Conservation (phyloP, 1,140 invertebrate species). For the Wiebesia pumilae region DNA sequence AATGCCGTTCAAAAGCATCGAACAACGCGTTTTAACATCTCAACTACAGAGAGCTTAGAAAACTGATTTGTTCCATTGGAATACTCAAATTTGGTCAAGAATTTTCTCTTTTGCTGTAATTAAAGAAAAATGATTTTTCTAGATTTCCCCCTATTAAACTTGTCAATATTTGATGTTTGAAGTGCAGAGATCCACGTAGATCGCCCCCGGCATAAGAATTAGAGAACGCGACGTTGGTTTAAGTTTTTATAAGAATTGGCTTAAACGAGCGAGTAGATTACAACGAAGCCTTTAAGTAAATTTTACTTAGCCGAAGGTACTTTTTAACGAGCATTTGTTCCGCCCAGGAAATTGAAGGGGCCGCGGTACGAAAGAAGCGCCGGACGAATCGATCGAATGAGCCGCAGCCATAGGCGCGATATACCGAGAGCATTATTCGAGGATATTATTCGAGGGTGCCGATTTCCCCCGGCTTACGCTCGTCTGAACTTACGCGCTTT, state of each 20-base stretch:
- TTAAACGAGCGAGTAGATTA: neutral
- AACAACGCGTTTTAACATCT: neutral
- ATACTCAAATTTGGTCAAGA: neutral
- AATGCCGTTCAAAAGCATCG: neutral
- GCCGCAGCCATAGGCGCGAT: neutral
- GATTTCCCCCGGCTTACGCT: neutral
- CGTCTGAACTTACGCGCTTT: conserved; percentile 6
- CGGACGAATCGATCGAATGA: neutral
- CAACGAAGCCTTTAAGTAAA: neutral
- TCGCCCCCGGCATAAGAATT: no score
- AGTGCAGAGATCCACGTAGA: neutral
- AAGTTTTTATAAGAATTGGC: neutral
- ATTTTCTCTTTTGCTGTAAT: neutral
- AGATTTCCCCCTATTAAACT: neutral
- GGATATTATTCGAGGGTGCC: neutral
- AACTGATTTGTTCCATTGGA: neutral
- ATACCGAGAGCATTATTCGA: neutral
- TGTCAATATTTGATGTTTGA: neutral
- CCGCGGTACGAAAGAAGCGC: neutral
- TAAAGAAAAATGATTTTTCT: neutral
- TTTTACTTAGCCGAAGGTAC: neutral
- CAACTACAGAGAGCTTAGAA: neutral
- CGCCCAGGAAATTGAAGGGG: neutral
- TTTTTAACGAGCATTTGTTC: neutral
- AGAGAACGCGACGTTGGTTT: neutral